Conservation (phyloP, 2,113 vertebrate species). For the Actenoides lindsayi region DNA sequence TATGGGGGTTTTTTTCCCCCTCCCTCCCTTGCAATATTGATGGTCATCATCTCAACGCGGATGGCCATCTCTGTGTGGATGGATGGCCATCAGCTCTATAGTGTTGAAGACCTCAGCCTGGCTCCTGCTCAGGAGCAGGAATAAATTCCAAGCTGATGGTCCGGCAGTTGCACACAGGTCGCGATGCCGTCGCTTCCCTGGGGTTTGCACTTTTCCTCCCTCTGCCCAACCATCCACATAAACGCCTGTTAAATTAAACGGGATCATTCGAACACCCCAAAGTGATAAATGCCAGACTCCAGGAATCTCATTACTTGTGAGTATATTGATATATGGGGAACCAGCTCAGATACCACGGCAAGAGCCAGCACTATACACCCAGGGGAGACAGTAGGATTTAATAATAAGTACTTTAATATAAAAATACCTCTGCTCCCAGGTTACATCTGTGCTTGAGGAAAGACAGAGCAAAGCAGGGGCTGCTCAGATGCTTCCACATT, state of each 20-base stretch:
- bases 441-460: neutral
- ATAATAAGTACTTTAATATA: slow-evolving; percentile 32
- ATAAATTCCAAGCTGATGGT: fast-evolving
- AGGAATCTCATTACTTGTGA: neutral
- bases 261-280: neutral
- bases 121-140: neutral
- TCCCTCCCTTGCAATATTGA: neutral
- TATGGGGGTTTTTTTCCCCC: fast-evolving
- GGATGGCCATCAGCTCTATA: neutral
- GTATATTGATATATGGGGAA: slow-evolving; percentile 28
- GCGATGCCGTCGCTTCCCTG: fast-evolving
- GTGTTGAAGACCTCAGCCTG: neutral
- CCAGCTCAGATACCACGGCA: slow-evolving; percentile 13
- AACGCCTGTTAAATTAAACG: neutral
- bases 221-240: neutral
- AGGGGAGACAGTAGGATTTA: slow-evolving; percentile 43
- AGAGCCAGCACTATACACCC: neutral
- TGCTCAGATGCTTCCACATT: neutral
- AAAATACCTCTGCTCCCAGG: slow-evolving; percentile 9
- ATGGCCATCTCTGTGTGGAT: fast-evolving
- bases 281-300: slow-evolving; percentile 12
- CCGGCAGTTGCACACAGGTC: fast-evolving
- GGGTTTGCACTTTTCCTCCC: neutral
- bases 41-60: fast-evolving
- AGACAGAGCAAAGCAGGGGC: neutral